A percentile compares a stretch with the other conserved stretches of the same genome.
These are phyloP conservation scores for Chaetodon trifasciatus DNA, from an alignment of 2,797 vertebrate genomes.

Conservation along the genomic window DNA sequence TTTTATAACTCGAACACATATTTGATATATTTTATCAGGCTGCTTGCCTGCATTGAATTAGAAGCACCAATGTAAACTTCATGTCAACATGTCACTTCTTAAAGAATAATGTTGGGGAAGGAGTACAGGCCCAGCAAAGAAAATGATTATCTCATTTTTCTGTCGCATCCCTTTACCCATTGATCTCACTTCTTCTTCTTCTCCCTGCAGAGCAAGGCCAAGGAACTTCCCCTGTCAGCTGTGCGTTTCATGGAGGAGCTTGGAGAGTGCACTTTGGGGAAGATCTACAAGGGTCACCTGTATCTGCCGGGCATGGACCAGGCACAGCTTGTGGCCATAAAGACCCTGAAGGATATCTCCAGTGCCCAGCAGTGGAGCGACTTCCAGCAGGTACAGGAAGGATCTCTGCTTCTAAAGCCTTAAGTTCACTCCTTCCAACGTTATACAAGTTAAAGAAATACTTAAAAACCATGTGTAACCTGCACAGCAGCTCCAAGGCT, in stretches of 20 bases:
- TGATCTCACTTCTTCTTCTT: conserved; percentile 21
- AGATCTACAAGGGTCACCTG: conserved; percentile 99
- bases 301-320: conserved; percentile 98
- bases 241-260: conserved; percentile 99
- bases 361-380: conserved; percentile 94
- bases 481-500: background rate
- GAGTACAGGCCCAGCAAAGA: background rate
- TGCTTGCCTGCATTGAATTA: conserved; percentile 35
- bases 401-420: background rate
- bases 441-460: background rate
- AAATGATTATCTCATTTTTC: conserved; percentile 37
- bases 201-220: conserved; percentile 91
- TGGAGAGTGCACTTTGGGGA: conserved; percentile 93
- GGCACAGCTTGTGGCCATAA: conserved; percentile 96
- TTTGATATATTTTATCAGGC: conserved; percentile 52
- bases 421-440: background rate
- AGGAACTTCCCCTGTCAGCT: conserved; percentile 95
- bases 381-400: conserved; percentile 89
- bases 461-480: background rate
- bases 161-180: conserved; percentile 1
- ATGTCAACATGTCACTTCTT: conserved; percentile 25
- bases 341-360: conserved; percentile 95
- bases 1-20: conserved; percentile 15
- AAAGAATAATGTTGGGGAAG: conserved; percentile 28
- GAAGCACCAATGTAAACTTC: conserved; percentile 15